Conservation (phyloP, 2,888 invertebrate species). For the Leptinotarsa juncta region DNA sequence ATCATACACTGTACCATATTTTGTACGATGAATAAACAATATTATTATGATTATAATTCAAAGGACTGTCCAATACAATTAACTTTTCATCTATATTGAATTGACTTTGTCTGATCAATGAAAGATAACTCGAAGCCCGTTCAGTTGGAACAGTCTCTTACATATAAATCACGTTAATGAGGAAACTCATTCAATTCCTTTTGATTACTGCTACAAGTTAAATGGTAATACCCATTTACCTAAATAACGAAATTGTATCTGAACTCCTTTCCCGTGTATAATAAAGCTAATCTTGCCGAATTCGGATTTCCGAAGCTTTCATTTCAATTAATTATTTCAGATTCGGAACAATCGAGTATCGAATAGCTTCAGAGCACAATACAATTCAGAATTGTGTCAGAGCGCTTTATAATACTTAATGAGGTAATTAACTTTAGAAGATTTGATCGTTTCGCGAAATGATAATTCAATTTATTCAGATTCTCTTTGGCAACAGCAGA, state of each 20-base stretch:
- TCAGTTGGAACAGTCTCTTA: not conserved
- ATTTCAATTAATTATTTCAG: conserved; percentile 15
- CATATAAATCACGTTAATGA: not conserved
- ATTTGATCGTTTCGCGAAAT: not conserved
- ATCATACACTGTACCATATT: too few species aligned
- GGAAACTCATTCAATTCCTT: conserved; percentile 1
- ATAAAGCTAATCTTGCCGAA: not conserved
- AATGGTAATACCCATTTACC: not conserved
- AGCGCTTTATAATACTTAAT: conserved; percentile 10
- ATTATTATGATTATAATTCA: too few species aligned
- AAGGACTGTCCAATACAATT: not conserved
- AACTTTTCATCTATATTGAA: not conserved
- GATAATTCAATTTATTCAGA: not conserved
- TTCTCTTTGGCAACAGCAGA: not conserved
- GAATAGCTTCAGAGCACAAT: not conserved
- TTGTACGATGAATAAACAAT: too few species aligned
- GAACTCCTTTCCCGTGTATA: not conserved
- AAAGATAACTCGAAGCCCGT: not conserved
- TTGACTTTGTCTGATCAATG: not conserved
- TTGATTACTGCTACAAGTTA: conserved; percentile 4
- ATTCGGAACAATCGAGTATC: conserved; percentile 15
- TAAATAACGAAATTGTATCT: not conserved
- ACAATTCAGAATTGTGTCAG: conserved; percentile 1
- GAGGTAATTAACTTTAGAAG: not conserved
- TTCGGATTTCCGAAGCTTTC: conserved; percentile 1